Base-by-base conservation (phyloP, 2,113 vertebrate species). In the Cyanoderma ruficeps region DNA sequence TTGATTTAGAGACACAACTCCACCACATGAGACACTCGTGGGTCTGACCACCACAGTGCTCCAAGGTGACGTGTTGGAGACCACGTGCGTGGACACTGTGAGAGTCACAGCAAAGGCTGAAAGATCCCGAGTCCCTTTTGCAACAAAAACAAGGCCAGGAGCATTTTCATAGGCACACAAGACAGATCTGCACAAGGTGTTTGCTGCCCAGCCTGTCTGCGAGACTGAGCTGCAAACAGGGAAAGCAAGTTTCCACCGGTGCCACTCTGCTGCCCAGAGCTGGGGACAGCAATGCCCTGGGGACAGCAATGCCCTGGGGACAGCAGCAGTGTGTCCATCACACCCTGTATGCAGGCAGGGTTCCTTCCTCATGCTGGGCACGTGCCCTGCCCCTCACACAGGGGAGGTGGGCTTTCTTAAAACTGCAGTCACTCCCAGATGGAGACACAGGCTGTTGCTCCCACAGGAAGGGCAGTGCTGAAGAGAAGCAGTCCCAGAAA, bases 51-150 rank as follows among this genome's bases (percentile, higher is more conserved):
- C 20, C 35, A 17, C 46, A 56, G 56, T 15, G n/a, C 42, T 74
- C 9, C n/a, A 33, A 56, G 27, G 27, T 5, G 6, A 20, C 0
- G 0, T 4, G 24, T 1, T n/a, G 31, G 55, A 70, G 16, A 61
- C 27, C 33, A 23, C 0, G 0, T 11, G 37, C 37, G n/a, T 5
- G 27, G 18, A 31, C 42, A 8, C 22, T 35, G 15, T 3, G 61
- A 28, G 50, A 77, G 9, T 11, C 30, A 15, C 2, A 3, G 30
- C 31, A 68, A 44, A 65, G 21, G 42, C 25, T 63, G 21, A 25
- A 69, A 74, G 24, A 27, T 9, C 31, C 39, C 0, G 0, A 86
- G 46, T 7, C 28, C 28, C 53, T 60, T 89, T 44, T 44, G 27
- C 24, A 52, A 60, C 0, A 2, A n/a, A 10, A 47, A 52, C 30